Conservation (phyloP, 2,797 vertebrate species). For the Falco rusticolus region DNA sequence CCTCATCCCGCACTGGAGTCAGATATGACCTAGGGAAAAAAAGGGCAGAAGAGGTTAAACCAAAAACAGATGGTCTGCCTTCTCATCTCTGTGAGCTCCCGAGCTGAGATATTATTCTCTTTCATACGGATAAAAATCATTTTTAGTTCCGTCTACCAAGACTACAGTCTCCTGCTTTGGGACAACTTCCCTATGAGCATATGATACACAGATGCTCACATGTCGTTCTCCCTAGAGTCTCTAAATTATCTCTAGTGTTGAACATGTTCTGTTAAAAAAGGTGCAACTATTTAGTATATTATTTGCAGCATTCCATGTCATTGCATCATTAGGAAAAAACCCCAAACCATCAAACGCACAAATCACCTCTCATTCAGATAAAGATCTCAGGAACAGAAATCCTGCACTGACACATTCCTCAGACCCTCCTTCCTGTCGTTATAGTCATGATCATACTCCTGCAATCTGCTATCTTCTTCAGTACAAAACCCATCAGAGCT, state of each 20-base stretch:
- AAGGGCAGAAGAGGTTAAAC: neutral
- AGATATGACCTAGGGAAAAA: constrained; percentile 76
- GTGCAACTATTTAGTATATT: neutral
- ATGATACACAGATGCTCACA: neutral
- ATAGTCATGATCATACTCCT: neutral
- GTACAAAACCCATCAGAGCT: neutral
- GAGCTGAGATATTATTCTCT: neutral
- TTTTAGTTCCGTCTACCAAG: neutral
- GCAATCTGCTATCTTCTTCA: constrained; percentile 43
- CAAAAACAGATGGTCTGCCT: neutral
- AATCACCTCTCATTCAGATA: neutral
- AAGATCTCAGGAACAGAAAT: constrained; percentile 1
- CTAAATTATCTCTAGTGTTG: neutral
- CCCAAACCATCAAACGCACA: neutral
- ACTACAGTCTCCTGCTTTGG: neutral
- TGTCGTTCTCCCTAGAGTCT: neutral
- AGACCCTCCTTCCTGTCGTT: constrained; percentile 18
- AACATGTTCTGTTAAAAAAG: neutral
- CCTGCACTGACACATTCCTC: neutral
- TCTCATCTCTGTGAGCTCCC: neutral
- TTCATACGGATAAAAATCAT: neutral
- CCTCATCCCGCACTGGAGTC: constrained; percentile 90
- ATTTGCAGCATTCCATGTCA: neutral
- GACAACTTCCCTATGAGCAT: neutral
- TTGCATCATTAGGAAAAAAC: neutral